Evolutionary conservation across 2,797 vertebrate genomes (phyloP), one percentile per base, ranked within the genome.

Genomic region (Toxotes lorentzi): DNA sequence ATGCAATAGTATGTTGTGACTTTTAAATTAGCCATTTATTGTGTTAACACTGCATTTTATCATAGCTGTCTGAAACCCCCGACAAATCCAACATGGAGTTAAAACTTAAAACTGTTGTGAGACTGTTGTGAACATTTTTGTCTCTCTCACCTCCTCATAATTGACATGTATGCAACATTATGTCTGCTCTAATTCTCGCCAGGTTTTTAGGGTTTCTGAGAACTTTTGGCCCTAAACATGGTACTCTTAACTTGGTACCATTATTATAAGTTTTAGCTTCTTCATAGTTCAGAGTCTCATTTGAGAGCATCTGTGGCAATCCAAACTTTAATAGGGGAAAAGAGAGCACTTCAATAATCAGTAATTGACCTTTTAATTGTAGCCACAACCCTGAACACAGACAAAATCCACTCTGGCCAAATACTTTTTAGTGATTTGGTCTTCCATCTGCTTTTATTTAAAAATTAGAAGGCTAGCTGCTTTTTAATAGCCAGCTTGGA

Each of bases 401-500:
- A 38, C 64, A 75, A 6, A 58, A 23, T 66, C 56, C 8, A 53
- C 48, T 73, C 69, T 5, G n/a, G 23, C 53, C 43, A 67, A 61
- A 70, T 40, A 43, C 48, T 51, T 73, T 66, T 50, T 24, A 58
- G 27, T 60, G 56, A 72, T 78, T 62, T 30, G 64, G 48, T 73
- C 51, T 41, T 48, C 60, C 82, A 86, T 90, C 85, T 91, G 84
- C 68, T 81, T 84, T 84, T 67, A 70, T 84, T 91, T 73, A 27
- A 54, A 78, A 63, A 50, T 47, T 48, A 23, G 6, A 62, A 43
- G 51, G 5, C 7, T 27, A 34, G 71, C 72, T 76, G 61, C 34
- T 80, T 85, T 83, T 76, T 75, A 83, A 73, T 78, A 50, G 84
- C 56, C 74, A 59, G 70, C 71, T 70, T 83, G 71, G 65, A 77